Conservation (phyloP, 2,797 vertebrate genomes). For the Sciurus vulgaris region DNA sequence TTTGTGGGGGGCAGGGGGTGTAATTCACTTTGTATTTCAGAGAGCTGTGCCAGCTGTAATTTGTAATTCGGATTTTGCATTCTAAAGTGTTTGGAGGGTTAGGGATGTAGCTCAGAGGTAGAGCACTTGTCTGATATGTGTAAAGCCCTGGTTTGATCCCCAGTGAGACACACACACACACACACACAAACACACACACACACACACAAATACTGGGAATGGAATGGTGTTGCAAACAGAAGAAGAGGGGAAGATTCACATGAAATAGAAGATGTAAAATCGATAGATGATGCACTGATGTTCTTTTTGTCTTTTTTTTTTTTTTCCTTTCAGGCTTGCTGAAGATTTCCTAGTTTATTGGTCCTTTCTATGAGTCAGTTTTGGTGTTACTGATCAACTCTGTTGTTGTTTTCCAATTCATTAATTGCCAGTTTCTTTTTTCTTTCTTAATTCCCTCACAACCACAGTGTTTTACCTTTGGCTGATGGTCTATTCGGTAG, state of each 20-base stretch:
- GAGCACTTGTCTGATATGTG: neutral
- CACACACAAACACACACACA: too few species aligned
- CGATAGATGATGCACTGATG: neutral
- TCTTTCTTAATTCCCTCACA: neutral
- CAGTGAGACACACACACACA: neutral
- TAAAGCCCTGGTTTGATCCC: too few species aligned
- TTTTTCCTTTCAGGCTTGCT: neutral
- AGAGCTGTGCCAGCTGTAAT: neutral
- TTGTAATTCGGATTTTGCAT: neutral
- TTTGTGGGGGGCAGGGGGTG: neutral
- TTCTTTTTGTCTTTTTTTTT: neutral
- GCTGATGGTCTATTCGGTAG: conserved; percentile 97
- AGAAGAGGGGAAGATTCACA: neutral
- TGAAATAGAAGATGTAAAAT: neutral
- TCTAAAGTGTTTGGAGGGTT: neutral
- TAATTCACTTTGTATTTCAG: neutral
- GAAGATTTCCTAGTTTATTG: neutral
- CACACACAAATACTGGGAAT: neutral
- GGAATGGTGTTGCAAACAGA: neutral
- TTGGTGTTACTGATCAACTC: neutral
- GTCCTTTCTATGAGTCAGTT: neutral
- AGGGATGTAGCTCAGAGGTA: neutral
- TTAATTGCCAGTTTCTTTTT: neutral
- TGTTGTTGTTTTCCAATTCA: neutral
- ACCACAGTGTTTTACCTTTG: conserved; percentile 90